A percentile compares a stretch with the other conserved stretches of the same genome.
These are phyloP conservation scores for Palythoa heliodiscus DNA, from an alignment of 92 coral and sea anemone species.

Conservation along the genomic window DNA sequence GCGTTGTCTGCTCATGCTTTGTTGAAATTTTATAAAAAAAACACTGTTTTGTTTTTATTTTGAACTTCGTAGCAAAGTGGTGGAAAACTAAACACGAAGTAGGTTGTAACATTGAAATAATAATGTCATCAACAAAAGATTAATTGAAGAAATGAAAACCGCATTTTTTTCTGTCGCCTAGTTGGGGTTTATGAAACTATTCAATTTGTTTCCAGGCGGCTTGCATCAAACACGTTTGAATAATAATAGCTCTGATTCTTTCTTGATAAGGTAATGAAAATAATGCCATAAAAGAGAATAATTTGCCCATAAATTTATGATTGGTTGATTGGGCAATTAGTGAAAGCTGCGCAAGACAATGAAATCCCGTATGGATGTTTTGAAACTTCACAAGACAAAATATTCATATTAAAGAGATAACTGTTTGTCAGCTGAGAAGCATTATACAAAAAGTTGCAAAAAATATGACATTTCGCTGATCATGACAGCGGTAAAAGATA, in stretches of 20 bases:
- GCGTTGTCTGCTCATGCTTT: not conserved
- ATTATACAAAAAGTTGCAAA: not conserved
- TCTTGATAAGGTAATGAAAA: not conserved
- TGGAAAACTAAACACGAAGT: not conserved
- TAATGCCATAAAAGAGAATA: not conserved
- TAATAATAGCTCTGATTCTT: not conserved
- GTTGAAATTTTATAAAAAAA: not conserved
- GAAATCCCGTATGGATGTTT: not conserved
- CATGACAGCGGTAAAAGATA: not conserved
- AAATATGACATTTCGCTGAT: not conserved
- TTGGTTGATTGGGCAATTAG: constrained; percentile 1
- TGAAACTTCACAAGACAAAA: not conserved
- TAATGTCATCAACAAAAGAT: not conserved
- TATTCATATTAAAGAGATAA: not conserved
- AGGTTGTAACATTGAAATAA: not conserved
- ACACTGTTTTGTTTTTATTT: not conserved
- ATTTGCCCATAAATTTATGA: not conserved
- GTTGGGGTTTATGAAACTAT: not conserved
- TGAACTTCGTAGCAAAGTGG: not conserved
- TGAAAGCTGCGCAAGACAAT: not conserved
- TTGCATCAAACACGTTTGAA: not conserved
- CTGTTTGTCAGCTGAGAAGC: not conserved
- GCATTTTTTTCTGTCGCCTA: not conserved
- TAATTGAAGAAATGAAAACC: not conserved
- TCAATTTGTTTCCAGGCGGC: not conserved